Evolutionary conservation across 2,888 invertebrate genomes (phyloP), one percentile per base, ranked within the genome.

Genomic region (Cheilosia scutellata): DNA sequence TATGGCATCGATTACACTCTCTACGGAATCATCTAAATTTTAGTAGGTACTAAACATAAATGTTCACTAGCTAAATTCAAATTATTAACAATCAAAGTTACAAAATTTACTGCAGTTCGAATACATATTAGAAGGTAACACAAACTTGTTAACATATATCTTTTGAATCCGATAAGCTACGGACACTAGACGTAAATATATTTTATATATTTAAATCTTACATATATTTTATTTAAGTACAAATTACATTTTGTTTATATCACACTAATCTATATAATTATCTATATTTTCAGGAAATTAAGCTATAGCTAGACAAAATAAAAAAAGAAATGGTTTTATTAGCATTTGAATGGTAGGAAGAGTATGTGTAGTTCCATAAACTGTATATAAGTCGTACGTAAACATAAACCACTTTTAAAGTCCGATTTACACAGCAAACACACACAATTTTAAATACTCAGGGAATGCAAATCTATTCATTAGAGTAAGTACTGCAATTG

Each of bases 91-190:
- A 58, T 65, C 31, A 76, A 78, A 62, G 49, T 74, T 68, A 74
- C 49, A 79, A 74, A 63, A 66, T 62, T 72, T 62, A 82, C 71
- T 62, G 78, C 66, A 68, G 31, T 49, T 72, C 55, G 31, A 66
- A 65, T 66, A 82, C 60, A n/a, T 62, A 27, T 42, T 53, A 44
- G 44, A 60, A 75, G 82, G 11, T 57, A 72, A 65, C 77, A 87
- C 88, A 89, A 88, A 89, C 88, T 71, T 57, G n/a, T 37, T 62
- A 63, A 27, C 29, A 65, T 44, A 49, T 47, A 27, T 44, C 20
- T 60, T 60, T 33, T 11, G 57, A 71, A 57, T 57, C 65, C 87
- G 82, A 80, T 86, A 88, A 87, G 53, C 71, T 77, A 77, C 71
- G 27, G 40, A 63, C 33, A 68, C 33, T 51, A 25, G 27, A 63